Evolutionary conservation across 2,888 invertebrate genomes (phyloP), one percentile per base, ranked within the genome.

Genomic region (Troilus luridus): DNA sequence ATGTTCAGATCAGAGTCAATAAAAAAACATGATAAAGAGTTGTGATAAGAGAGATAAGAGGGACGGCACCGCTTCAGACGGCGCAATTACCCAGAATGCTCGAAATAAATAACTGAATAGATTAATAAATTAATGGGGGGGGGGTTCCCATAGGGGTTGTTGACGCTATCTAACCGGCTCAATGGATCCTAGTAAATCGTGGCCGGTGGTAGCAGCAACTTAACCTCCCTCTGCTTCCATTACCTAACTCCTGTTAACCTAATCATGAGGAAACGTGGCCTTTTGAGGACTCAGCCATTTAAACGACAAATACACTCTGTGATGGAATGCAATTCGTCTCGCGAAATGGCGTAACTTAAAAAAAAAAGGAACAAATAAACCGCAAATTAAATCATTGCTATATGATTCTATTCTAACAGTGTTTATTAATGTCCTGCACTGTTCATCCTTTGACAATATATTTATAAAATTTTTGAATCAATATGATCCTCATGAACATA

Each of bases 151-250:
- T 41, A 19, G 72, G 56, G 85, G 12, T 56, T 85, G 85, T 56
- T 85, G 85, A 85, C 85, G 85, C 56, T 85, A 85, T 85, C 85
- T n/a, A 85, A 12, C n/a, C 27, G 85, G 72, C 17, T 77, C 72
- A 41, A 41, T 77, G 72, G 41, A 27, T 77, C 41, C 56, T 12
- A n/a, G 56, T 58, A 85, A 85, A 85, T 85, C 85, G 56, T 21
- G 17, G 85, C 10, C 56, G 6, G 6, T 11, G 85, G 85, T 85
- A 85, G 56, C 85, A 85, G 72, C 41, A 77, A 77, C 72, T 77
- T 77, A 77, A 77, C 72, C 72, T 77, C 72, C 27, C 27, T 77
- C 24, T 77, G 72, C 17, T 27, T 77, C 72, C 72, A 17, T 41
- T 77, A 77, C 27, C 19, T 41, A 77, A 77, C 72, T 41, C 27